Conservation (phyloP, 2,888 invertebrate genomes). For the Nephrotoma flavescens region DNA sequence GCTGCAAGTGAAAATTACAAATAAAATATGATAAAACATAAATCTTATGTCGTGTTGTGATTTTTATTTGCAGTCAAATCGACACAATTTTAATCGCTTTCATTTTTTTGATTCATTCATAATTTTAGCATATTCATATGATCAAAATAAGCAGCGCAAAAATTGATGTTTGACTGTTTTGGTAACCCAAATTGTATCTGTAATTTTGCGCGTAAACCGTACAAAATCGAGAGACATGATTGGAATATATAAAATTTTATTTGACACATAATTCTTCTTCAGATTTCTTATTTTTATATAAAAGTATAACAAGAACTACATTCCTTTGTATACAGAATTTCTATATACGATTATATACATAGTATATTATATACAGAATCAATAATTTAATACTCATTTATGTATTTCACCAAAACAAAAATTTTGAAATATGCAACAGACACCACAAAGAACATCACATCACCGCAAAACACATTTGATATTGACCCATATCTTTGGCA, state of each 20-base stretch:
- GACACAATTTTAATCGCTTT: not conserved
- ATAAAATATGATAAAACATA: not conserved
- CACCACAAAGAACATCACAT: not conserved
- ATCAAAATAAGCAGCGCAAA: not conserved
- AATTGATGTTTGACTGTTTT: not conserved
- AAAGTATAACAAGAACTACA: not conserved
- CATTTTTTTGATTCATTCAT: not conserved
- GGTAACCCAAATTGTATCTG: not conserved
- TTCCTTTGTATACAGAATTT: not conserved
- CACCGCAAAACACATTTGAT: not conserved
- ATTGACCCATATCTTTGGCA: not conserved
- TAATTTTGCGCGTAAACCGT: not conserved
- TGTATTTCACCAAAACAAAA: not conserved
- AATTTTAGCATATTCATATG: not conserved
- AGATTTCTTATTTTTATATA: not conserved
- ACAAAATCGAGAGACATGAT: not conserved
- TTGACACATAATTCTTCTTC: not conserved
- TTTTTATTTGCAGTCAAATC: not conserved
- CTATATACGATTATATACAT: not conserved
- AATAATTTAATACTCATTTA: not conserved
- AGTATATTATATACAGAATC: not conserved
- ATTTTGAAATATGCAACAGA: not conserved
- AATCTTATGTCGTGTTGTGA: not conserved
- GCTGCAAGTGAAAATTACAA: not conserved
- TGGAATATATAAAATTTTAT: not conserved